Base-by-base conservation (phyloP, 23 tunicate genomes). In the Halocynthia aurantium region DNA sequence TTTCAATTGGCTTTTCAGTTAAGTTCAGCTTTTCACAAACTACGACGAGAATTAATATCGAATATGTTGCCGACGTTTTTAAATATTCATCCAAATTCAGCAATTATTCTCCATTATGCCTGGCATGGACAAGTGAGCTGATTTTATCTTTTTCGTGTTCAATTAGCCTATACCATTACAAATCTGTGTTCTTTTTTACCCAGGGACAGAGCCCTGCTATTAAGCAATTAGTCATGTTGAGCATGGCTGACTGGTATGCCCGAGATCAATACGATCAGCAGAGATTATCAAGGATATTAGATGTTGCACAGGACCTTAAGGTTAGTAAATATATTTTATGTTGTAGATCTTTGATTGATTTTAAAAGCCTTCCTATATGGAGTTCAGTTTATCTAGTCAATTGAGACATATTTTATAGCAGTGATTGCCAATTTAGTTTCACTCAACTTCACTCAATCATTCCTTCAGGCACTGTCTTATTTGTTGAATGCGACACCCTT, bases 11-110 rank as follows among this genome's bases (percentile, higher is more conserved):
- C 18, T 31, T 53, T 70, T n/a, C 72, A 87, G 93, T 73, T 84
- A 8, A 75, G 80, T 8, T 55, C 81, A 12, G 20, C 75, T 18
- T 88, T 81, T 71, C 81, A 57, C 17, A 64, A 55, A 17, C 70
- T 89, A 51, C 70, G 85, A 19, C 85, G 61, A 18, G 94, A 93
- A 7, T 58, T 87, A 17, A 75, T 93, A 9, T 51, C 81, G 40
- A 68, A 11, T 15, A 49, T 92, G 78, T 53, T 86, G 54, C 88
- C 88, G 10, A 77, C 80, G 53, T 86, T 92, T 75, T 81, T 92
- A 0, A 88, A 90, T 67, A 82, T 83, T 67, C 98, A 92, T 70
- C 93, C 93, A 21, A 92, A 92, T 85, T 86, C 98, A 10, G 92
- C 86, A 21, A 80, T 83, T 51, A 84, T 86, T 40, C 85, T 93